Evolutionary conservation across 2,888 invertebrate genomes (phyloP).

Genomic region (Mythimna ferrago): DNA sequence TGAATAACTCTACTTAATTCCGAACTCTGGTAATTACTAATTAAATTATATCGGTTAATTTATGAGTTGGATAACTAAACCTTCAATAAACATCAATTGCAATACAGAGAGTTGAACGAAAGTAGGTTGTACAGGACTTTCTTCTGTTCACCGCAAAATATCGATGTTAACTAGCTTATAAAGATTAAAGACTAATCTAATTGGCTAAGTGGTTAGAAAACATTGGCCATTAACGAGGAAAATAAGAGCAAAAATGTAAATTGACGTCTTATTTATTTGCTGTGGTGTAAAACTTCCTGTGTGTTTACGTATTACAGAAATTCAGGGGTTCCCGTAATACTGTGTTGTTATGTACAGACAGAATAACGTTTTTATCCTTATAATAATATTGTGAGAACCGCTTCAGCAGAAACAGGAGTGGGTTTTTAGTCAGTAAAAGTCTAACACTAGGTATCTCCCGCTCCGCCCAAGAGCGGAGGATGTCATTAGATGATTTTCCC

Average conservation of each 20-base stretch:
- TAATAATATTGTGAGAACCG: slow-evolving; percentile 52
- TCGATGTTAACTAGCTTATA: slow-evolving; percentile 14
- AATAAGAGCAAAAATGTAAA: slow-evolving; percentile 8
- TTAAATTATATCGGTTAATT: slow-evolving; percentile 7
- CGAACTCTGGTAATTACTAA: neutral
- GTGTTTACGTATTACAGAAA: slow-evolving; percentile 2
- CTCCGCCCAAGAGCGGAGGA: too few relatives aligned
- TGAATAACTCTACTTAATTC: too few relatives aligned
- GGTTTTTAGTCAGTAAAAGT: too few relatives aligned
- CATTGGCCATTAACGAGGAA: slow-evolving; percentile 26
- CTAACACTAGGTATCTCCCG: too few relatives aligned
- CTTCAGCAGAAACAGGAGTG: neutral
- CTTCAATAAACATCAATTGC: slow-evolving; percentile 16
- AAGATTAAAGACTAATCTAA: slow-evolving; percentile 30
- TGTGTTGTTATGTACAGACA: slow-evolving; percentile 10
- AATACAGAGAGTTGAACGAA: slow-evolving; percentile 17
- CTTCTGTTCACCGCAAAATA: slow-evolving; percentile 41
- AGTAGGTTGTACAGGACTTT: slow-evolving; percentile 38
- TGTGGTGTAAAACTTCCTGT: neutral
- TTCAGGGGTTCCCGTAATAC: slow-evolving; percentile 39
- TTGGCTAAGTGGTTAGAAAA: slow-evolving; percentile 30
- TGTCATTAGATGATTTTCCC: too few relatives aligned
- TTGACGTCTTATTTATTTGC: slow-evolving; percentile 14
- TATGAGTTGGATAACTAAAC: slow-evolving; percentile 4
- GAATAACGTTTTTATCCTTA: slow-evolving; percentile 42